Evolutionary conservation across 2,113 vertebrate species (phyloP).

Genomic region (Amazona guildingii): DNA sequence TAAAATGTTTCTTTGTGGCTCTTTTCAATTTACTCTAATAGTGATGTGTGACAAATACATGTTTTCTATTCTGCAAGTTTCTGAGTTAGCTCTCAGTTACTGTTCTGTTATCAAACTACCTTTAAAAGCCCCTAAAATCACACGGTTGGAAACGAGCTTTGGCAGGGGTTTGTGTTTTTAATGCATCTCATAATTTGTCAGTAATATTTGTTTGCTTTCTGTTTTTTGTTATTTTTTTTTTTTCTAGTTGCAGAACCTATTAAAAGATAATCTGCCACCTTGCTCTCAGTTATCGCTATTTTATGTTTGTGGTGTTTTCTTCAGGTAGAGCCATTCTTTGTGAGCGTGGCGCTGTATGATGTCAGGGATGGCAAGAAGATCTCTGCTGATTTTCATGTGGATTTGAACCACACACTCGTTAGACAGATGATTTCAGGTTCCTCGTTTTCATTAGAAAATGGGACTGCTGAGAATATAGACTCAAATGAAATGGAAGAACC

Average conservation of each 20-base stretch:
- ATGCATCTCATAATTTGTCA: not conserved
- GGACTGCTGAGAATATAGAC: conserved; percentile 66
- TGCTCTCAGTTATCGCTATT: not conserved
- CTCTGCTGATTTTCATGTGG: conserved; percentile 95
- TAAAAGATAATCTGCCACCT: not conserved
- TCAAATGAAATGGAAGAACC: conserved; percentile 83
- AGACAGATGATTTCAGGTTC: conserved; percentile 85
- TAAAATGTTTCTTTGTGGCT: not conserved
- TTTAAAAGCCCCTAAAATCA: not conserved
- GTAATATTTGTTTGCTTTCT: not conserved
- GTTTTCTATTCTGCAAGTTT: not conserved
- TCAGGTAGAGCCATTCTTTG: conserved; percentile 95
- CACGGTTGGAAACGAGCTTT: not conserved
- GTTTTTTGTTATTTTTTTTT: not conserved
- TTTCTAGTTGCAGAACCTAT: not conserved
- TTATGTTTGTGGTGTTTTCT: not conserved
- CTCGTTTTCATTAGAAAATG: conserved; percentile 78
- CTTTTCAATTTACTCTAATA: not conserved
- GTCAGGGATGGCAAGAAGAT: conserved; percentile 89
- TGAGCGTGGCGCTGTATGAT: conserved; percentile 89
- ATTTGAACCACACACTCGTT: conserved; percentile 88
- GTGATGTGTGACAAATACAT: not conserved
- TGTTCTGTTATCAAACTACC: not conserved
- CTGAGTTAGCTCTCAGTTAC: not conserved
- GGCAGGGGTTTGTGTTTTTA: not conserved